Base-by-base conservation (phyloP, 2,113 vertebrate species). In the Ornithorhynchus anatinus region DNA sequence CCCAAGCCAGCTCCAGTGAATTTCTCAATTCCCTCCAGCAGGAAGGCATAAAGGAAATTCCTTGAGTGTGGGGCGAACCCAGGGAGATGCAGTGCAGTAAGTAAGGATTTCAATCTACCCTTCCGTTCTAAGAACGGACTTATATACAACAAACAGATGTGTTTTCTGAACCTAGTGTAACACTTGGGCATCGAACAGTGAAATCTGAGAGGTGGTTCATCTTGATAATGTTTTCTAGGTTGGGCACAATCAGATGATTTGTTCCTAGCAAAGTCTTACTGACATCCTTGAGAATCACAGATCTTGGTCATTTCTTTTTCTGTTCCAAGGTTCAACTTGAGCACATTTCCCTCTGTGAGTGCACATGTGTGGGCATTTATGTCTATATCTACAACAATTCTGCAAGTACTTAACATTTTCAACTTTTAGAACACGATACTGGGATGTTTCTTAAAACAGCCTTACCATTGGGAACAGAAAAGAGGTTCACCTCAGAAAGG, bases 401-500 rank as follows among this genome's bases (percentile, higher is more conserved):
- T n/a, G n/a, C n/a, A n/a, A n/a, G n/a, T n/a, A n/a, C n/a, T n/a
- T n/a, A n/a, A n/a, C n/a, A n/a, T n/a, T n/a, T n/a, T n/a, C n/a
- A n/a, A n/a, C n/a, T n/a, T n/a, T n/a, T 11, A 3, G 2, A 36
- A 43, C 32, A 33, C 16, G 1, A 33, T 4, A 3, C 6, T 6
- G 13, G 59, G 58, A n/a, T 25, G 3, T 35, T 20, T 31, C 14
- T 32, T n/a, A 59, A 31, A 13, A 16, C 10, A 20, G 5, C 31
- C 35, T 22, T 8, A 19, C 15, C 27, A 16, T 9, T 0, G 3
- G 1, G 4, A 10, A 33, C 5, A 10, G 36, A 14, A 1, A 5
- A 14, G 10, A n/a, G n/a, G n/a, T n/a, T n/a, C n/a, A n/a, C n/a
- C n/a, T n/a, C n/a, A n/a, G n/a, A n/a, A n/a, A n/a, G n/a, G n/a